Percentiles rank a stretch among this genome's conserved stretches.
Conservation (phyloP, 2,797 vertebrate species). For the Naso thynnoides region DNA sequence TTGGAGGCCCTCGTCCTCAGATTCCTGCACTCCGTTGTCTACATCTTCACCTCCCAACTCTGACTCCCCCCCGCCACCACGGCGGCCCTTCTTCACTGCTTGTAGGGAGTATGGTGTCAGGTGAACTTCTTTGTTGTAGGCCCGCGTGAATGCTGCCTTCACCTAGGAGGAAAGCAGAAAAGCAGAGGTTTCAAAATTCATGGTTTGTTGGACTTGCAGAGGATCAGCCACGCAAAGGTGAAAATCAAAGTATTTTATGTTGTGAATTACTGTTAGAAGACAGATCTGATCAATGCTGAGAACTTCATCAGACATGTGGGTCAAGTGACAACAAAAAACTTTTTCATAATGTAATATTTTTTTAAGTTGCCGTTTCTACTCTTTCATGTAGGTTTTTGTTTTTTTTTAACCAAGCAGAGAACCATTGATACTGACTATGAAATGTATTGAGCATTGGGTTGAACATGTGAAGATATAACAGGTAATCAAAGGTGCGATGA, state of each 20-base stretch:
- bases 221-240: neutral
- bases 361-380: too few species aligned
- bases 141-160: conserved; percentile 95
- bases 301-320: neutral
- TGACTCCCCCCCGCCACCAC: conserved; percentile 49
- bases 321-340: too few species aligned
- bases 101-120: conserved; percentile 92
- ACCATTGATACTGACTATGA: neutral
- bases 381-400: too few species aligned
- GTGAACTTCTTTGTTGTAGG: conserved; percentile 94
- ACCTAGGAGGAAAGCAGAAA: conserved; percentile 84
- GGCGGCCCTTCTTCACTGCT: conserved; percentile 85
- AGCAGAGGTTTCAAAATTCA: neutral
- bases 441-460: too few species aligned
- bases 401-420: neutral
- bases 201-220: neutral
- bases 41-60: conserved; percentile 78
- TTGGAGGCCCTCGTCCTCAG: conserved; percentile 84
- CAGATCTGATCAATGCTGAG: neutral
- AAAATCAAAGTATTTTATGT: neutral
- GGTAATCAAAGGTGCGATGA: neutral
- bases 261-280: neutral
- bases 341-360: too few species aligned
- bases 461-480: too few species aligned
- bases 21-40: conserved; percentile 72